Percentiles rank a stretch among this genome's conserved stretches.
phyloP scores from a whole-genome alignment of 2,888 invertebrate genomes.

The Koerneria pararmatus region DNA sequence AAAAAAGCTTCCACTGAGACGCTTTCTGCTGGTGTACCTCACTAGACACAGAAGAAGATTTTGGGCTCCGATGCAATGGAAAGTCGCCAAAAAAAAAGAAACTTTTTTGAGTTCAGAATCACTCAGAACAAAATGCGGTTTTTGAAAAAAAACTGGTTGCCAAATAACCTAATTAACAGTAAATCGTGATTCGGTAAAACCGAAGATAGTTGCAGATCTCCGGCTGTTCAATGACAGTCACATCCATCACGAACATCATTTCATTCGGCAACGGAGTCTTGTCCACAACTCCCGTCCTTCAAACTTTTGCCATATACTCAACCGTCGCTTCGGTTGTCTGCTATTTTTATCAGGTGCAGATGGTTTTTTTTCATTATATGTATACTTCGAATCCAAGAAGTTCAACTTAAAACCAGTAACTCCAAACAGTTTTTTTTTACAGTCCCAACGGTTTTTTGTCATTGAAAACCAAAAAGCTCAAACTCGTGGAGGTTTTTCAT shows the following conservation, averaged over 20 bases:
- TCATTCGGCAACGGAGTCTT: conserved; percentile 48
- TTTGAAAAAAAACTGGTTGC: background rate
- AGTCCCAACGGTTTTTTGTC: too few relatives aligned
- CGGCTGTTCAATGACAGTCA: conserved; percentile 48
- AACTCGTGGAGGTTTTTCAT: too few relatives aligned
- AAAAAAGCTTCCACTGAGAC: too few relatives aligned
- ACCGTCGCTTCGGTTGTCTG: conserved; percentile 43
- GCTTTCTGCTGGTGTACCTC: too few relatives aligned
- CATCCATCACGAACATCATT: conserved; percentile 45
- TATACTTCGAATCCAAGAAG: too few relatives aligned
- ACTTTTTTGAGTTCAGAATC: background rate
- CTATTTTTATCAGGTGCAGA: conserved; percentile 32
- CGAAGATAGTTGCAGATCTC: conserved; percentile 32
- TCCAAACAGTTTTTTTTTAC: too few relatives aligned
- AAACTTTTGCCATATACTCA: conserved; percentile 47
- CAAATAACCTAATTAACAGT: background rate
- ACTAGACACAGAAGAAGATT: too few relatives aligned
- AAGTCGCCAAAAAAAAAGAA: background rate
- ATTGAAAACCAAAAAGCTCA: background rate
- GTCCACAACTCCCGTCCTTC: conserved; percentile 44
- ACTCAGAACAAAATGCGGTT: background rate
- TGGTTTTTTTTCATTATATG: too few relatives aligned
- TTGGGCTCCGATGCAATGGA: too few relatives aligned
- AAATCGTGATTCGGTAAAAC: background rate
- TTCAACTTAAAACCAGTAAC: too few relatives aligned